Base-by-base conservation (phyloP, 2,113 vertebrate species). In the Archilochus colubris region DNA sequence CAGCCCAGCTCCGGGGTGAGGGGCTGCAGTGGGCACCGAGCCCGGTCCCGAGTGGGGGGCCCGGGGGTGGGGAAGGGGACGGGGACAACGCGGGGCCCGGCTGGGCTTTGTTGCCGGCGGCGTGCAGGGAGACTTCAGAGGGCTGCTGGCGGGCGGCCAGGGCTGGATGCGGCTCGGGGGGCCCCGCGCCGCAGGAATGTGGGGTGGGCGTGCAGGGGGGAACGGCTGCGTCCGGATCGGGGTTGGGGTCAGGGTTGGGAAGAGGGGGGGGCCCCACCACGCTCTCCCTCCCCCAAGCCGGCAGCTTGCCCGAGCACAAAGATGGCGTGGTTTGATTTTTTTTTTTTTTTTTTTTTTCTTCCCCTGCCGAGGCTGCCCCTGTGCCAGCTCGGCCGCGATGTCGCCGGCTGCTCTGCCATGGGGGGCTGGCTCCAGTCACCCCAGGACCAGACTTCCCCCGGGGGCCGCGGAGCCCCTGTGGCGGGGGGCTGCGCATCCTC, bases 151-250 rank as follows among this genome's bases (percentile, higher is more conserved):
- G 14, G 12, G 66, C 64, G 25, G 91, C 91, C 89, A 89, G 86
- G 73, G 59, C 75, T 93, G 82, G 73, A 81, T 89, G 81, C 73
- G 21, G 64, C 67, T 82, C 83, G 40, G 78, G 78, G 85, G 85
- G 86, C 86, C 86, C 83, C 20, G 68, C 59, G 36, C 88, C 36
- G 44, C 93, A 88, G 86, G 95, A 95, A 93, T 96, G 89, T 22
- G 40, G 80, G 86, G 36, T 38, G 57, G 74, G 61, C 31, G n/a
- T 36, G 36, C 33, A 20, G 53, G 55, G 27, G 21, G 57, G 61
- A 38, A 31, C 10, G 31, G 43, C n/a, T 12, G 54, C 21, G 22
- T 51, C 70, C 36, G 6, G 53, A 14, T 27, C 31, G 12, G 50
- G 62, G 70, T 57, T 58, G 46, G 51, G 43, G n/a, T 66, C 12